phyloP scores from a whole-genome alignment of 2,113 vertebrate genomes.

The Leptodactylus fuscus region DNA sequence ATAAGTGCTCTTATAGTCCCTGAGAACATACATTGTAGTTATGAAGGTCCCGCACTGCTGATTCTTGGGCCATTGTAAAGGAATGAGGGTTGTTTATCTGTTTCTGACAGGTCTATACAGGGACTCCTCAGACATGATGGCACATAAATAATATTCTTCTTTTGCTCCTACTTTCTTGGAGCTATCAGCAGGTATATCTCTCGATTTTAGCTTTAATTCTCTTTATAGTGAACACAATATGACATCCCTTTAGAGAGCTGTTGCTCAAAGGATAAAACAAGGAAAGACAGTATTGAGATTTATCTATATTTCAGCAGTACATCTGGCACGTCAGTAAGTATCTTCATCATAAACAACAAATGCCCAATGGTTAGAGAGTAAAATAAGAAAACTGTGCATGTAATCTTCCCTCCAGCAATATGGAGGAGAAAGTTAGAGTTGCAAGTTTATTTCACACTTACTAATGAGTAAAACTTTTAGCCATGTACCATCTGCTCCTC shows the following conservation, averaged over 20 bases:
- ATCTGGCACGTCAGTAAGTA: neutral
- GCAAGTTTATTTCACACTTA: conserved; percentile 6
- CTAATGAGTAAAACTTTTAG: neutral
- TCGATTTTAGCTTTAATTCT: neutral
- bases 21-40: too few species aligned
- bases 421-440: neutral
- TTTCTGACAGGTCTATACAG: neutral
- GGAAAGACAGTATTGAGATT: neutral
- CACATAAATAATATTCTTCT: neutral
- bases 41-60: too few species aligned
- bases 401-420: conserved; percentile 15
- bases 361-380: neutral
- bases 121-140: neutral
- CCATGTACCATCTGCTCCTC: neutral
- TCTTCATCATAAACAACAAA: conserved; percentile 16
- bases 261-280: neutral
- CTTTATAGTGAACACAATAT: neutral
- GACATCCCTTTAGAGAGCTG: neutral
- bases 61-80: too few species aligned
- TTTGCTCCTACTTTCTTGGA: neutral
- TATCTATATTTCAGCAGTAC: conserved; percentile 4
- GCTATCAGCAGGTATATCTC: neutral
- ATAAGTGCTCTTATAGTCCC: too few species aligned
- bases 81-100: neutral
- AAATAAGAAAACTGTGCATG: neutral